phyloP scores from a whole-genome alignment of 2,888 invertebrate species.

The Lasioglossum calceatum region DNA sequence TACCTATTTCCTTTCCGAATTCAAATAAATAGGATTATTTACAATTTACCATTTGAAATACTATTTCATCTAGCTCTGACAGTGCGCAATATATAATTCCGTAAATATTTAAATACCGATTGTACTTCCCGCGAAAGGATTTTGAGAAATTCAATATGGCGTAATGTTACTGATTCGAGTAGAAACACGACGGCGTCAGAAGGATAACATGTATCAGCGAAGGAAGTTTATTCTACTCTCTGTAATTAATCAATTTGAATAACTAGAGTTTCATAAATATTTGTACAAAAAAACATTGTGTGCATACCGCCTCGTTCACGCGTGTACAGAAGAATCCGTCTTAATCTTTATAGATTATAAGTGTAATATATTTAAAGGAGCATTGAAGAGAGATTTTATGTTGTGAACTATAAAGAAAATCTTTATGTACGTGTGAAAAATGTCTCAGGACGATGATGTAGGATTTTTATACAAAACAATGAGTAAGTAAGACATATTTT shows the following conservation, averaged over 20 bases:
- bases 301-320: conserved; percentile 1
- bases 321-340: conserved; percentile 19
- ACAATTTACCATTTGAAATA: no score
- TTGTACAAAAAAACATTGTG: conserved; percentile 17
- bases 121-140: conserved; percentile 71
- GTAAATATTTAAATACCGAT: conserved; percentile 48
- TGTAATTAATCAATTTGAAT: conserved; percentile 16
- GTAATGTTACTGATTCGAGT: conserved; percentile 54
- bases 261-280: conserved; percentile 11
- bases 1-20: background rate
- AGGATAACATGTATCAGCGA: conserved; percentile 58
- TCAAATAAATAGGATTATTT: no score
- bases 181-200: conserved; percentile 56
- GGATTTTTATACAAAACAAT: conserved; percentile 83
- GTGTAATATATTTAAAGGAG: conserved; percentile 27
- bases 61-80: no score
- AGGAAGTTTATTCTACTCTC: conserved; percentile 37
- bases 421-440: conserved; percentile 53
- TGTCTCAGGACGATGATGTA: conserved; percentile 83
- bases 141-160: conserved; percentile 67
- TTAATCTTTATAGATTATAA: conserved; percentile 10
- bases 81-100: conserved; percentile 17
- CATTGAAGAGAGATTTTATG: conserved; percentile 23
- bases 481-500: conserved; percentile 77
- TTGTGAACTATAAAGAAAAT: conserved; percentile 21